These are phyloP conservation scores for Stenopsyche tienmushanensis DNA, from an alignment of 1,140 invertebrate species.

Conservation along the genomic window DNA sequence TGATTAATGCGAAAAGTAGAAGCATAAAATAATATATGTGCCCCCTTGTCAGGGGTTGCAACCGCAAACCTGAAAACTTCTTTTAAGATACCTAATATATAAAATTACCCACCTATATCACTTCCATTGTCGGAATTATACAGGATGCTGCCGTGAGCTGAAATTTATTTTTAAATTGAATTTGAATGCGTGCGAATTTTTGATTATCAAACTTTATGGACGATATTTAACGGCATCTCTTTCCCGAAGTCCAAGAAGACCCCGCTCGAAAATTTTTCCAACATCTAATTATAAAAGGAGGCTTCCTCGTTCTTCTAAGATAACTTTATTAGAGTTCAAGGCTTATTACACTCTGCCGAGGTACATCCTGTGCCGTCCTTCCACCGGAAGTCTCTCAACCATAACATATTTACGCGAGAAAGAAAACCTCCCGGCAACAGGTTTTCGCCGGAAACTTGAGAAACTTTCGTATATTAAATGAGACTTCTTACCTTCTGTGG, in stretches of 20 bases:
- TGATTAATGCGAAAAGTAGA: conserved; percentile 40
- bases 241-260: too few species aligned
- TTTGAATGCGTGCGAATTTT: background rate
- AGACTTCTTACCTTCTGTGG: background rate
- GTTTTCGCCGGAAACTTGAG: conserved; percentile 20
- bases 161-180: background rate
- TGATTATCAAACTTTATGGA: too few species aligned
- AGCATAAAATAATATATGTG: conserved; percentile 32
- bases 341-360: background rate
- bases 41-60: background rate
- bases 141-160: too few species aligned
- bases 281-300: too few species aligned
- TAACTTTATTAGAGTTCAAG: background rate
- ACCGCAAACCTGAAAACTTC: conserved; percentile 8
- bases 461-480: conserved; percentile 18
- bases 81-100: too few species aligned
- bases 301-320: background rate
- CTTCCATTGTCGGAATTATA: too few species aligned
- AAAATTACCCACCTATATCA: too few species aligned
- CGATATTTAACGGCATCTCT: too few species aligned
- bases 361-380: background rate
- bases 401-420: conserved; percentile 29
- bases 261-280: too few species aligned
- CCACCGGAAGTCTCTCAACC: conserved; percentile 15
- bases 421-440: conserved; percentile 25